Conservation (phyloP, 2,888 invertebrate species). For the Tenthredo amoena region DNA sequence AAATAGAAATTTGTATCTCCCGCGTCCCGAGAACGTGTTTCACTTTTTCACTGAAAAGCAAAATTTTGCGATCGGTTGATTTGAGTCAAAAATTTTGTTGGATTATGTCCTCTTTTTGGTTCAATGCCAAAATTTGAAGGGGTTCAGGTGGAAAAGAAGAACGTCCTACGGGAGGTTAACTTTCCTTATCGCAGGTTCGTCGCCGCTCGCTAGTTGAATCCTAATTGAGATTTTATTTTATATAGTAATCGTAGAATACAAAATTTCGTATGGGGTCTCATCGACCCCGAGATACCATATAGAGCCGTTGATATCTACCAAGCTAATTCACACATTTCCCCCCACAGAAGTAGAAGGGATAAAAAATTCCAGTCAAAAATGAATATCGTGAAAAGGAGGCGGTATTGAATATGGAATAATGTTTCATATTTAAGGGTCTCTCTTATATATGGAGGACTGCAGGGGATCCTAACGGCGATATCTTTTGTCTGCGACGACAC, state of each 20-base stretch:
- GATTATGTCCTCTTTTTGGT: no score
- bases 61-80: no score
- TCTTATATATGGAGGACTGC: background rate
- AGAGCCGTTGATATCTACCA: background rate
- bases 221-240: background rate
- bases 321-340: background rate
- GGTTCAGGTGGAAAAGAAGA: background rate
- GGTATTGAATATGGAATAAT: slow-evolving; percentile 37
- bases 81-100: no score
- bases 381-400: background rate
- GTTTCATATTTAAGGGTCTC: slow-evolving; percentile 2
- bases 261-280: background rate
- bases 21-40: no score
- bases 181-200: background rate
- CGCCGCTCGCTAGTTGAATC: slow-evolving; percentile 8
- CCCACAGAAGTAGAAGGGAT: background rate
- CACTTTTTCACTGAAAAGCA: background rate
- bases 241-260: background rate
- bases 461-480: background rate
- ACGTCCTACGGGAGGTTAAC: background rate
- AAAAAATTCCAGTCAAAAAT: background rate
- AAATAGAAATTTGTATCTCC: background rate
- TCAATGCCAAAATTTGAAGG: no score
- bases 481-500: slow-evolving; percentile 30
- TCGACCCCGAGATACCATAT: background rate